Conservation (phyloP, 2,113 vertebrate genomes). For the Mormyrus iriodes region DNA sequence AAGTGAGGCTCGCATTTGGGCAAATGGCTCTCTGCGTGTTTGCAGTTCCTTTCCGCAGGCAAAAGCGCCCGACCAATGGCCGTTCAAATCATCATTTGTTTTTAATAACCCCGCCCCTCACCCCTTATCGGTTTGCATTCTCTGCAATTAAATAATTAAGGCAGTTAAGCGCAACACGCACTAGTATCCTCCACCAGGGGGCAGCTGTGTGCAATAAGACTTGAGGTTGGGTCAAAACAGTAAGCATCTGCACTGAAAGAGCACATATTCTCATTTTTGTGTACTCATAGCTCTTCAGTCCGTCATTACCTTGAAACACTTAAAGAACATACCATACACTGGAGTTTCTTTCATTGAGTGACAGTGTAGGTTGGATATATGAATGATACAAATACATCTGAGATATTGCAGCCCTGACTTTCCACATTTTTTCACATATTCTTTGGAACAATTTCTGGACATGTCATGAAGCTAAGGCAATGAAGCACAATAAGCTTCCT, state of each 20-base stretch:
- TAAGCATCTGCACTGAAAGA: not conserved
- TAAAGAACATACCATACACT: not conserved
- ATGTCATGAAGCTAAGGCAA: not conserved
- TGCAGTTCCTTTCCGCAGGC: not conserved
- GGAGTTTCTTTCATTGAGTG: not conserved
- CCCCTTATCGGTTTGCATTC: not conserved
- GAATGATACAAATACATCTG: not conserved
- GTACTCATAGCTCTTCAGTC: not conserved
- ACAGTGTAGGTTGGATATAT: not conserved
- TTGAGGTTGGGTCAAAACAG: not conserved
- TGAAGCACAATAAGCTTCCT: not conserved
- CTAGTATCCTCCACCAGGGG: not conserved
- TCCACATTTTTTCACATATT: not conserved
- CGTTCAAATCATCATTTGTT: not conserved
- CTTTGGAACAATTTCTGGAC: not conserved
- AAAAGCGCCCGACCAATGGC: not conserved
- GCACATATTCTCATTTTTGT: not conserved
- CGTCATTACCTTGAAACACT: not conserved
- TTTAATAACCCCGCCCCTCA: not conserved
- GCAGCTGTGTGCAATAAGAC: not conserved
- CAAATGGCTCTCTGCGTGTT: not conserved
- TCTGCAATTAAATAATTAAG: not conserved
- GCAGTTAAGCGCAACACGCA: not conserved
- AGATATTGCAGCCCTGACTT: not conserved
- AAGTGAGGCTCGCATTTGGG: slow-evolving; percentile 48